Conservation (phyloP, 2,113 vertebrate genomes). For the Callaeas wilsoni region DNA sequence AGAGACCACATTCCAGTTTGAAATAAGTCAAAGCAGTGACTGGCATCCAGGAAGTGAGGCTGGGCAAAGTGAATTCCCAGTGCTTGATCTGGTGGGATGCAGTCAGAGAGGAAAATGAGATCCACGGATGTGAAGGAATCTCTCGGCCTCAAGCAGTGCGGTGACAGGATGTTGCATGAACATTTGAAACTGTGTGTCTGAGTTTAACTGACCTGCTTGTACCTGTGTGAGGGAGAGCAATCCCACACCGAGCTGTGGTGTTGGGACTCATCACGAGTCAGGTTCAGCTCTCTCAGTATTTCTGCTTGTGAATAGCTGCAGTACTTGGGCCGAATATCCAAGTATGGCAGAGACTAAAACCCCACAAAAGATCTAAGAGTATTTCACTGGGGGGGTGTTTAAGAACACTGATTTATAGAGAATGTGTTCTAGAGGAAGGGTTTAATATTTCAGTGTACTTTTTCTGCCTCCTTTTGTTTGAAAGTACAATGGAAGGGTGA, state of each 20-base stretch:
- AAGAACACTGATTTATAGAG: background rate
- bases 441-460: background rate
- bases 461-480: background rate
- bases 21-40: background rate
- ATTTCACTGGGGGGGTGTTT: background rate
- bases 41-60: slow-evolving; percentile 16
- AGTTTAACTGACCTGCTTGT: background rate
- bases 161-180: background rate
- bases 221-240: background rate
- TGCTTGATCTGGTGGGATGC: background rate
- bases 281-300: background rate
- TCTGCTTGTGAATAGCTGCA: background rate
- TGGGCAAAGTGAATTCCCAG: background rate
- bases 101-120: background rate
- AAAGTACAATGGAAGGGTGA: background rate
- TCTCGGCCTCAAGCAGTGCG: background rate
- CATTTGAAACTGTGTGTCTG: background rate
- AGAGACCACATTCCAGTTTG: background rate
- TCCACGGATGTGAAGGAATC: background rate
- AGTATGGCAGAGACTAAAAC: background rate
- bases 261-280: background rate
- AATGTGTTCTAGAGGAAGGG: background rate
- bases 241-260: background rate
- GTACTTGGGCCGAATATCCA: background rate
- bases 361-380: background rate